phyloP scores from a whole-genome alignment of 2,113 vertebrate genomes.

The Isurus oxyrinchus region DNA sequence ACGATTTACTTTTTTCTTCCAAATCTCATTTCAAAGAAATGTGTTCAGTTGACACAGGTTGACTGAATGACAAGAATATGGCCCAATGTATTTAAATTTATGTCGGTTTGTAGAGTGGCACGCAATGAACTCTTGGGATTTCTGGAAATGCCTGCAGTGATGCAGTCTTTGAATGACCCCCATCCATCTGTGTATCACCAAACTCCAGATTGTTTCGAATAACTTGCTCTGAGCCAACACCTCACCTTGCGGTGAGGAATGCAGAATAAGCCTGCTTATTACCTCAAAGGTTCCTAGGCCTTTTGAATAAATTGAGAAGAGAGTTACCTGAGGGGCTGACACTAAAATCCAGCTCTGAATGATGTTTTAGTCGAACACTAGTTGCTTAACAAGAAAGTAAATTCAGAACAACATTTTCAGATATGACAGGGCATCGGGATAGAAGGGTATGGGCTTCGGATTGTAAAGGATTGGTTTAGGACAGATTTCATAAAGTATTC shows the following conservation, averaged over 20 bases:
- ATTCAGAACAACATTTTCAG: background rate
- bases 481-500: background rate
- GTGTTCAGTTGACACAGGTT: background rate
- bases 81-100: background rate
- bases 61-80: background rate
- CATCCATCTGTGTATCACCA: background rate
- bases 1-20: background rate
- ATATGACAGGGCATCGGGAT: background rate
- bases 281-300: background rate
- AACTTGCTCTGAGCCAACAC: background rate
- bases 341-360: background rate
- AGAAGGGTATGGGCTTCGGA: background rate
- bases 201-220: background rate
- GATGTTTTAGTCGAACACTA: background rate
- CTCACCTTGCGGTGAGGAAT: background rate
- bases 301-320: conserved; percentile 11
- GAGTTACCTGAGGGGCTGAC: background rate
- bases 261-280: background rate
- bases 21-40: background rate
- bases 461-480: background rate
- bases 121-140: background rate
- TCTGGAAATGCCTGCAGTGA: background rate
- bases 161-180: background rate
- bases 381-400: background rate
- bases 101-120: background rate